phyloP scores from a whole-genome alignment of 2,113 vertebrate genomes.

The Scopus umbretta region DNA sequence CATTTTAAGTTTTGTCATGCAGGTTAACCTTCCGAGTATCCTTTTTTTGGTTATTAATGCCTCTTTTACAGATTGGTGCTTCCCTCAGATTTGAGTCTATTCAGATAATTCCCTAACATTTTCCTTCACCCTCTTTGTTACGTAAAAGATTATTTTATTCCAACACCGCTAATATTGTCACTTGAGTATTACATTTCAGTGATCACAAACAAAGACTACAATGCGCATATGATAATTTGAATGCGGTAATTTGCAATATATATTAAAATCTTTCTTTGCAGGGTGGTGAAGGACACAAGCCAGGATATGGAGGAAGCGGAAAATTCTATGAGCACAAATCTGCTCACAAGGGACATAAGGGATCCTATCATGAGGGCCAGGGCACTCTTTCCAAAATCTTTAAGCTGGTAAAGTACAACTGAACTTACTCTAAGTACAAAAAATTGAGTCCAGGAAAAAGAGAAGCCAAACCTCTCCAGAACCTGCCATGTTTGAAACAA shows the following conservation, averaged over 20 bases:
- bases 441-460: not conserved
- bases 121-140: not conserved
- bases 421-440: not conserved
- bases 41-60: not conserved
- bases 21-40: not conserved
- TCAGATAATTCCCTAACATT: not conserved
- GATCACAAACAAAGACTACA: not conserved
- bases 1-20: not conserved
- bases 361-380: slow-evolving; percentile 85
- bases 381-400: slow-evolving; percentile 94
- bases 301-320: slow-evolving; percentile 74
- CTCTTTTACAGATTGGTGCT: slow-evolving; percentile 27
- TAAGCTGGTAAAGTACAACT: slow-evolving; percentile 88
- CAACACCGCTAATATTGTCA: not conserved
- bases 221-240: not conserved
- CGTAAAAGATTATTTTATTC: not conserved
- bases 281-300: slow-evolving; percentile 80
- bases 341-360: slow-evolving; percentile 86
- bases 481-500: not conserved
- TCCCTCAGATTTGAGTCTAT: not conserved
- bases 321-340: slow-evolving; percentile 76
- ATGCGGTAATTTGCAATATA: not conserved
- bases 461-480: not conserved
- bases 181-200: not conserved
- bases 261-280: slow-evolving; percentile 61